Evolutionary conservation across 2,888 invertebrate genomes (phyloP), one percentile per base, ranked within the genome.

Genomic region (Lordiphosa fenestrarum): DNA sequence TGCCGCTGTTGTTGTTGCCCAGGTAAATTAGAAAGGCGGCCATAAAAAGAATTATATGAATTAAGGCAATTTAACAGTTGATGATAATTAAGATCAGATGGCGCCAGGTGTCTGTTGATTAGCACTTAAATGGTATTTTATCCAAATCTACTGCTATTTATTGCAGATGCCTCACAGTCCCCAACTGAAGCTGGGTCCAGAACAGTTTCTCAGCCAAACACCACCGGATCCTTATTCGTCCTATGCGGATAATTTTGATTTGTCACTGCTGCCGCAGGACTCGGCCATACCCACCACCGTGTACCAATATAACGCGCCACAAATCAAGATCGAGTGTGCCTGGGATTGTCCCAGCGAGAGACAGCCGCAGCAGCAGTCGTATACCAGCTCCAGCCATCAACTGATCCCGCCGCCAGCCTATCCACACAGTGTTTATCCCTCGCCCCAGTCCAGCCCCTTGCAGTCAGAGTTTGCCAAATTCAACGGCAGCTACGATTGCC

Each of bases 181-280:
- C 39, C 61, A 81, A 25, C 82, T 75, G 13, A 80, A 84, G 50
- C 44, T 75, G 36, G 67, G 66, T 40, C 54, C 73, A n/a, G n/a
- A 73, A 58, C 66, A 71, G 41, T 84, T 77, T 51, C 62, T 64
- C 53, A 70, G 66, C 49, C 71, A 73, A n/a, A 44, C 58, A 35
- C 40, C 71, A 36, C 12, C 66, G 62, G 89, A 89, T 69, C 75
- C 86, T 47, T 89, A 83, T 70, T 68, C 86, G 36, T 80, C 83
- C 39, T 89, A 89, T 73, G 93, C 93, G 49, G 93, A 94, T 77
- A 92, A 91, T 73, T 94, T 94, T 88, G 94, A 94, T 88, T 88
- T 94, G 71, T 94, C 95, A 15, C 91, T 96, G 53, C 91, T 95
- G 84, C 94, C 94, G 73, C 91, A 92, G 62, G 83, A 78, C 64